Base-by-base conservation (phyloP, 2,888 invertebrate genomes). In the Chironomus riparius region DNA sequence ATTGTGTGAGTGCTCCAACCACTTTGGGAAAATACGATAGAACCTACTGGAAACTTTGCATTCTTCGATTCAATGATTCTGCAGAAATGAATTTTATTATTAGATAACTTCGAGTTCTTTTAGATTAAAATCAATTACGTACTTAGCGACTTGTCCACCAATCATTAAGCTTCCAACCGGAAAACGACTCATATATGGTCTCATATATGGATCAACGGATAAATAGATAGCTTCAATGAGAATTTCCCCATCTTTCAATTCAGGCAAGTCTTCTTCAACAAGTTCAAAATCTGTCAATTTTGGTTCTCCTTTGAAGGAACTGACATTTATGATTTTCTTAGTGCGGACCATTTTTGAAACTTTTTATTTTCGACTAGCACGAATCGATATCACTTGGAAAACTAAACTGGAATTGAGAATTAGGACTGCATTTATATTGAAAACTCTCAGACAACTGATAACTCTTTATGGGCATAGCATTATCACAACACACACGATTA, bases 201-300 rank as follows among this genome's bases (percentile, higher is more conserved):
- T 84, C 89, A 91, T 90, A 77, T 91, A 92, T 0, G 92, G 92
- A 82, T 92, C 92, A 24, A 92, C 90, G 78, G 90, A 91, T 0
- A 91, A 81, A 80, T 86, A 91, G 79, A 88, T 86, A 2, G 91
- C 91, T 71, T 71, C 70, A 24, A 62, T 47, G 2, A 73, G 22
- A 24, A 69, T 18, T 70, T 77, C 76, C 3, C 76, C 76, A 47
- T 76, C 69, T 56, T 76, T 76, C 3, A 76, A 13, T 18, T 68
- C 56, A 3, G 68, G 76, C 47, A 76, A 69, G 38, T 76, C 76
- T 56, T 76, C 76, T 50, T 69, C 76, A 18, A 69, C 69, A 38
- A 76, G 18, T 18, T 76, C 28, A 48, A 69, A 24, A 24, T 76
- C 56, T 3, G 28, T 15, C 2, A 47, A 15, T 22, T 48, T 76